A percentile compares a stretch with the other conserved stretches of the same genome.
Conservation (phyloP, 2,113 vertebrate genomes). For the Chrysemys picta region DNA sequence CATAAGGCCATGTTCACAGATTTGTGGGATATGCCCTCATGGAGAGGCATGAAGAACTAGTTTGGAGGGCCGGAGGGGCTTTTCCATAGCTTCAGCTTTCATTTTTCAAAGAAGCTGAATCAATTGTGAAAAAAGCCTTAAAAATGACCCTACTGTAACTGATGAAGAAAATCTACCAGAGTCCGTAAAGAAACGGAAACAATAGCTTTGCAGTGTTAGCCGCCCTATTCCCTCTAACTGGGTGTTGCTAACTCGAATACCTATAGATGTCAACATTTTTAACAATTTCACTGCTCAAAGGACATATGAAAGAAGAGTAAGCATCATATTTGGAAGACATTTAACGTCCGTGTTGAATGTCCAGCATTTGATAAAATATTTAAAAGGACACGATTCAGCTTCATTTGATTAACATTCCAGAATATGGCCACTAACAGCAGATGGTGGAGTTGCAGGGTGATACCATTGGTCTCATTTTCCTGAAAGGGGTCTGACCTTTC, state of each 20-base stretch:
- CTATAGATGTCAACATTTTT: neutral
- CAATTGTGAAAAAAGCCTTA: neutral
- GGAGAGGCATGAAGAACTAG: neutral
- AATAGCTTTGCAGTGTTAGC: neutral
- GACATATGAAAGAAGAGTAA: neutral
- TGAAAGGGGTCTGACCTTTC: neutral
- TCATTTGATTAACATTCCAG: neutral
- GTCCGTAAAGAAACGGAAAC: neutral
- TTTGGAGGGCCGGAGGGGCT: neutral
- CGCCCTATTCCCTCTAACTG: neutral
- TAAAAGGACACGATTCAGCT: neutral
- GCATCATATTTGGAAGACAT: neutral
- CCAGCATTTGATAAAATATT: neutral
- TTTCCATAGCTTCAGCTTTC: neutral
- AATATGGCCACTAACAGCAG: neutral
- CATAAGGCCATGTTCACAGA: neutral
- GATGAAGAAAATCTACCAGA: neutral
- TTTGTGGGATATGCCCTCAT: neutral
- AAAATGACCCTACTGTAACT: neutral
- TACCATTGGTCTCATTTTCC: neutral
- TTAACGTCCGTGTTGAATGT: neutral
- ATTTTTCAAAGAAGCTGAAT: neutral
- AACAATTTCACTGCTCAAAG: neutral
- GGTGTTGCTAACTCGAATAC: neutral
- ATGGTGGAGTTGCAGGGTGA: neutral